Base-by-base conservation (phyloP, 2,113 vertebrate genomes). In the Leptobrachium leishanense region DNA sequence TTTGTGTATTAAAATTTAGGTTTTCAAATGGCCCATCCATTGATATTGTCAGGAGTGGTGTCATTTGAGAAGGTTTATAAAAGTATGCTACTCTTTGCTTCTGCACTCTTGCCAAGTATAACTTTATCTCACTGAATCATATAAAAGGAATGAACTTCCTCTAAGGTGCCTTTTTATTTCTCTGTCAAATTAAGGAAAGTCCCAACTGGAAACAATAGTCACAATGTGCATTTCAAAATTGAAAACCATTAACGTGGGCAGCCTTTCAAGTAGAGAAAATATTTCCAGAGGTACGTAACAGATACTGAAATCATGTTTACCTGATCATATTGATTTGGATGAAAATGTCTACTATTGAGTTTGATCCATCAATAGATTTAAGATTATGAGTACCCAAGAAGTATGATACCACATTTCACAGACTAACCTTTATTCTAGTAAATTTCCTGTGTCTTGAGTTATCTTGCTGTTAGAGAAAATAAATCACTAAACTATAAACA, bases 141-240 rank as follows among this genome's bases (percentile, higher is more conserved):
- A 2, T 69, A 10, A 76, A 68, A 68, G 53, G 75, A 76, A 76
- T 68, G 50, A 68, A 76, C 13, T 41, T 54, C 44, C 44, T 67
- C 20, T 44, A 68, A 43, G 40, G 31, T 50, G 15, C 2, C 31
- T 42, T 31, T 10, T 44, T 57, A 41, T 59, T 53, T 54, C 55
- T 39, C 65, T 46, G 42, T 43, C 10, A 68, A 43, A 12, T 6
- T 4, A 68, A 43, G 42, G 67, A 43, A 68, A 68, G 53, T 68
- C 39, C 64, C 39, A 42, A 43, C 5, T 13, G 10, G 12, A n/a
- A 54, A 41, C 31, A 53, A 53, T 66, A 55, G 66, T 43, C 20
- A 11, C 1, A 40, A 31, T n/a, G 66, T 57, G n/a, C 42, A 57
- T 10, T 43, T 55, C 57, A 55, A 43, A 10, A 4, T 3, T 72